A percentile compares a stretch with the other conserved stretches of the same genome.
phyloP scores from a whole-genome alignment of 1,140 invertebrate species.

The Anagrus nilaparvatae region DNA sequence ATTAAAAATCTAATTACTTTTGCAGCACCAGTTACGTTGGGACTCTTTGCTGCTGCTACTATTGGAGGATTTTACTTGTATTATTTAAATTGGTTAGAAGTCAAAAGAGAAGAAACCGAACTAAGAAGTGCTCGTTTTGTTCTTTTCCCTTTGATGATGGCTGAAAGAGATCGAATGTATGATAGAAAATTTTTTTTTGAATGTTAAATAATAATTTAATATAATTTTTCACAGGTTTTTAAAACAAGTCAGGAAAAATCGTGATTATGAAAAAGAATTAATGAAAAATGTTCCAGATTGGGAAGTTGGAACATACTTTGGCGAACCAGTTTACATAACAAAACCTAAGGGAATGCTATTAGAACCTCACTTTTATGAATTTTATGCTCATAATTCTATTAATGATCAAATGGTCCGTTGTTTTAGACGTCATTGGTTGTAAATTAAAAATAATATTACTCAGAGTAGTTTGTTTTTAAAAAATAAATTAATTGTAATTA shows the following conservation, averaged over 20 bases:
- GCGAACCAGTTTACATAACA: slow-evolving; percentile 62
- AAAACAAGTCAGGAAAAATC: slow-evolving; percentile 67
- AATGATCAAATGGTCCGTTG: background rate
- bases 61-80: slow-evolving; percentile 43
- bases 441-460: slow-evolving; percentile 7
- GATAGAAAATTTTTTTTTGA: slow-evolving; percentile 17
- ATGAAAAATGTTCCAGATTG: slow-evolving; percentile 84
- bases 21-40: slow-evolving; percentile 11
- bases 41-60: slow-evolving; percentile 36
- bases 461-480: slow-evolving; percentile 1
- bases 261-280: slow-evolving; percentile 73
- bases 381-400: slow-evolving; percentile 49
- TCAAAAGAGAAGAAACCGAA: slow-evolving; percentile 54
- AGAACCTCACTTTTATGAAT: slow-evolving; percentile 55
- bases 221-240: slow-evolving; percentile 44
- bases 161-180: slow-evolving; percentile 72
- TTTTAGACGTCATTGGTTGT: slow-evolving; percentile 9
- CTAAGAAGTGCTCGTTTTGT: slow-evolving; percentile 62
- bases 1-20: background rate
- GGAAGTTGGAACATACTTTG: slow-evolving; percentile 79
- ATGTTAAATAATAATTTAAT: no score
- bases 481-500: background rate
- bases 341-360: slow-evolving; percentile 44
- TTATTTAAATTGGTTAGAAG: slow-evolving; percentile 36
- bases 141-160: slow-evolving; percentile 61